phyloP scores from a whole-genome alignment of 2,797 vertebrate species.

The Pseudocheirus occidentalis region DNA sequence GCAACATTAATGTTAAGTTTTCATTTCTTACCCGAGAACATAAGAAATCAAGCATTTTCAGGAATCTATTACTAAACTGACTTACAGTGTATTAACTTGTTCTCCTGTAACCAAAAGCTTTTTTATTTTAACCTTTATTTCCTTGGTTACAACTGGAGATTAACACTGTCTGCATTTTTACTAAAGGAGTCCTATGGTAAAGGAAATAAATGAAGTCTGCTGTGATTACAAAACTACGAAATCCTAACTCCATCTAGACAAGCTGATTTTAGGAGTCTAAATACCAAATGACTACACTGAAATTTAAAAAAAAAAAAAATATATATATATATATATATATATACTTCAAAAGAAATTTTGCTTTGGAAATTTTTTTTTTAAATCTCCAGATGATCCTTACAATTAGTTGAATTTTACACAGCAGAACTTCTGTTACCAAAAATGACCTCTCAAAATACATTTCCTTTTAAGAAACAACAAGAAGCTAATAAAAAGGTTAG shows the following conservation, averaged over 20 bases:
- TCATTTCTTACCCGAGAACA: constrained; percentile 24
- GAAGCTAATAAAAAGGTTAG: not conserved
- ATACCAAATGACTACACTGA: not conserved
- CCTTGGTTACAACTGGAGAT: constrained; percentile 4
- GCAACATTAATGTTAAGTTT: not conserved
- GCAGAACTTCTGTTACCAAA: not conserved
- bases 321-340: too few relatives aligned
- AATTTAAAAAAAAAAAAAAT: not conserved
- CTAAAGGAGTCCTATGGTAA: not conserved
- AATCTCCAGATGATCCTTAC: not conserved
- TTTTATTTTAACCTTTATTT: constrained; percentile 29
- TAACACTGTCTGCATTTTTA: constrained; percentile 25
- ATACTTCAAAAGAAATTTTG: not conserved
- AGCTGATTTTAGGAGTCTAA: not conserved
- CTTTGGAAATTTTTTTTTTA: not conserved
- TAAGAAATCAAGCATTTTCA: not conserved
- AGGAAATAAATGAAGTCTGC: not conserved
- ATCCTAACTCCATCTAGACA: not conserved
- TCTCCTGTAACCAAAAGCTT: constrained; percentile 14
- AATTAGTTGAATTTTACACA: not conserved
- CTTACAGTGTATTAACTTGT: not conserved
- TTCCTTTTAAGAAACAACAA: constrained; percentile 50
- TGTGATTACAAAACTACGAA: not conserved
- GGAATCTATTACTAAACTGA: constrained; percentile 14
- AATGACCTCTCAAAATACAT: not conserved